Percentiles rank a stretch among this genome's conserved stretches.
These are phyloP conservation scores for Periparus ater DNA, from an alignment of 2,797 vertebrate species.

Conservation along the genomic window DNA sequence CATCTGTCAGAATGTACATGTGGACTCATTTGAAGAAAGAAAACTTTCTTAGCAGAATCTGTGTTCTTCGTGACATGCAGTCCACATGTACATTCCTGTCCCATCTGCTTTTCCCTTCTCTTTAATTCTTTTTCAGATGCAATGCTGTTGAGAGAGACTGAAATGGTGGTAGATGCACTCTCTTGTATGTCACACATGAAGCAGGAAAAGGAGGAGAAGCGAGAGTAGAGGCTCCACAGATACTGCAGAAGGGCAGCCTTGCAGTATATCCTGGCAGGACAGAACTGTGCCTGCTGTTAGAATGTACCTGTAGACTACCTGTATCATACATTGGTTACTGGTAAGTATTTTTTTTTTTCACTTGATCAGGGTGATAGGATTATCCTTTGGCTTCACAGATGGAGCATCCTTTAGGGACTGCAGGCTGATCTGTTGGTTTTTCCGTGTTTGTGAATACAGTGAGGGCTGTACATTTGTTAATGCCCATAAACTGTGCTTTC, in stretches of 20 bases:
- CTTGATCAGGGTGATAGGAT: background rate
- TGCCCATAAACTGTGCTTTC: background rate
- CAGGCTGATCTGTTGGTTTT: background rate
- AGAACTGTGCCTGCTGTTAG: slow-evolving; percentile 56
- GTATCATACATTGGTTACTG: slow-evolving; percentile 36
- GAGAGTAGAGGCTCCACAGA: slow-evolving; percentile 46
- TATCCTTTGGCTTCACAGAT: background rate
- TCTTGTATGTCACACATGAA: slow-evolving; percentile 67
- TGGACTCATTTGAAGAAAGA: slow-evolving; percentile 51
- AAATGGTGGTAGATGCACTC: slow-evolving; percentile 69
- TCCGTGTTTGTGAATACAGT: background rate
- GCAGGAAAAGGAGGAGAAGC: slow-evolving; percentile 60
- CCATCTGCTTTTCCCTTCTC: slow-evolving; percentile 67
- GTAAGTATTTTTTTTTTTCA: slow-evolving; percentile 38
- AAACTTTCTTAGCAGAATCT: background rate
- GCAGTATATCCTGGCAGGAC: slow-evolving; percentile 56
- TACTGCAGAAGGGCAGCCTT: slow-evolving; percentile 53
- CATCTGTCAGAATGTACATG: slow-evolving; percentile 56
- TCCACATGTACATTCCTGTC: slow-evolving; percentile 63
- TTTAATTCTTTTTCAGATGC: slow-evolving; percentile 72
- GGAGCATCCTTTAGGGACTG: background rate
- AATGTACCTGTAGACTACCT: slow-evolving; percentile 58
- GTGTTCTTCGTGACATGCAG: background rate
- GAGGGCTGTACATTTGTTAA: background rate
- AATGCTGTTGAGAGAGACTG: slow-evolving; percentile 68